These are phyloP conservation scores for Albula glossodonta DNA, from an alignment of 2,113 vertebrate genomes.

Conservation along the genomic window DNA sequence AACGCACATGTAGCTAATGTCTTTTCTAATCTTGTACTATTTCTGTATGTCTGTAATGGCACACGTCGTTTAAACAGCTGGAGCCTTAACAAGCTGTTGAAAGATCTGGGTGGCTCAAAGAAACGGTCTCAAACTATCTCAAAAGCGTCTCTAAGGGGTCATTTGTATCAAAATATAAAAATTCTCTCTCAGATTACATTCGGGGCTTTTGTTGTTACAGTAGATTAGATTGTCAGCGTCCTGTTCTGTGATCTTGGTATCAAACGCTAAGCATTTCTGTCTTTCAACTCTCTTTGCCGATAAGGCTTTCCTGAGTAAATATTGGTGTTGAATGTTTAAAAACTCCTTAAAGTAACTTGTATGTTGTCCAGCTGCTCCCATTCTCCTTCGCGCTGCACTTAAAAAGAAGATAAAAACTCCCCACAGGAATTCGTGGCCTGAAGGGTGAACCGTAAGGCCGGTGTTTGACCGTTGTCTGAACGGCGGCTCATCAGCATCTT, in stretches of 20 bases:
- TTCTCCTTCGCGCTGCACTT: background rate
- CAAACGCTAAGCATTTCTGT: background rate
- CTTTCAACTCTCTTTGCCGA: background rate
- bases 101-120: background rate
- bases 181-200: background rate
- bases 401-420: no score
- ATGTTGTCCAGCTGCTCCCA: background rate
- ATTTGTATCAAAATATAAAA: background rate
- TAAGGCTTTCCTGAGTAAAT: background rate
- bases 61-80: background rate
- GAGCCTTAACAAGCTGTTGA: background rate
- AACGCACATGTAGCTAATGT: no score
- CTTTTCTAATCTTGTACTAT: background rate
- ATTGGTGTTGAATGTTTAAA: background rate
- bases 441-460: background rate
- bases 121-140: background rate
- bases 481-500: background rate
- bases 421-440: background rate
- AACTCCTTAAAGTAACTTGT: background rate
- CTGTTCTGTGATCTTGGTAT: background rate
- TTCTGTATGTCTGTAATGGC: background rate
- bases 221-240: background rate
- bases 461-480: background rate
- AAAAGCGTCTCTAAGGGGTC: background rate
- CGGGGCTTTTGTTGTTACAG: slow-evolving; percentile 1